A percentile compares a stretch with the other conserved stretches of the same genome.
Conservation (phyloP, 2,888 invertebrate genomes). For the Hedychridium roseum region DNA sequence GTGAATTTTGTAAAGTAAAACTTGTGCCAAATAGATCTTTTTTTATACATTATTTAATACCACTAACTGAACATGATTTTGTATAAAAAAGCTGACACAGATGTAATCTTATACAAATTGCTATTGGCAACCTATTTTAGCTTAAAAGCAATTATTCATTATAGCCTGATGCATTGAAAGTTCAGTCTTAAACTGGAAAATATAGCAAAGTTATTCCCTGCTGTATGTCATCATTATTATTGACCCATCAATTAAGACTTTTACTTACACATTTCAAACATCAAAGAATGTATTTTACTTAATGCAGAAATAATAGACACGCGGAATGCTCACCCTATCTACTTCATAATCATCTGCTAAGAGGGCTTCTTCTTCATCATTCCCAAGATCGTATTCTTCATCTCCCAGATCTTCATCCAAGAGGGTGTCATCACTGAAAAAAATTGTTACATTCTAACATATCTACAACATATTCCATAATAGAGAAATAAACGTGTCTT, state of each 20-base stretch:
- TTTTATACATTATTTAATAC: too few species aligned
- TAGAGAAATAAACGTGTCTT: neutral
- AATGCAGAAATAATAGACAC: conserved; percentile 30
- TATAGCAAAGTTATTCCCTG: neutral
- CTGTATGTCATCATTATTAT: too few species aligned
- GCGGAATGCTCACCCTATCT: conserved; percentile 58
- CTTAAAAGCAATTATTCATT: conserved; percentile 4
- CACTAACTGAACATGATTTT: too few species aligned
- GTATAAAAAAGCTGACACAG: too few species aligned
- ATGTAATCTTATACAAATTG: neutral
- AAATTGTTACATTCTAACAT: neutral
- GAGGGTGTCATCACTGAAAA: conserved; percentile 59
- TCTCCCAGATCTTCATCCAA: conserved; percentile 63
- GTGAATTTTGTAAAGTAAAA: too few species aligned
- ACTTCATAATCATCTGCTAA: conserved; percentile 63
- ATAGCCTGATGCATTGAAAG: neutral
- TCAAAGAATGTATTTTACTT: conserved; percentile 17
- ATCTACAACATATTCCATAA: neutral
- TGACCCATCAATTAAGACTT: too few species aligned
- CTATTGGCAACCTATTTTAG: conserved; percentile 1
- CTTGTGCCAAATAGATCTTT: too few species aligned
- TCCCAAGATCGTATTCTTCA: conserved; percentile 63
- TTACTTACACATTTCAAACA: neutral
- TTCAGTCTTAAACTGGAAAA: neutral
- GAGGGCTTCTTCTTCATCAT: conserved; percentile 65